Base-by-base conservation (phyloP, 2,113 vertebrate genomes). In the Tapirus terrestris region DNA sequence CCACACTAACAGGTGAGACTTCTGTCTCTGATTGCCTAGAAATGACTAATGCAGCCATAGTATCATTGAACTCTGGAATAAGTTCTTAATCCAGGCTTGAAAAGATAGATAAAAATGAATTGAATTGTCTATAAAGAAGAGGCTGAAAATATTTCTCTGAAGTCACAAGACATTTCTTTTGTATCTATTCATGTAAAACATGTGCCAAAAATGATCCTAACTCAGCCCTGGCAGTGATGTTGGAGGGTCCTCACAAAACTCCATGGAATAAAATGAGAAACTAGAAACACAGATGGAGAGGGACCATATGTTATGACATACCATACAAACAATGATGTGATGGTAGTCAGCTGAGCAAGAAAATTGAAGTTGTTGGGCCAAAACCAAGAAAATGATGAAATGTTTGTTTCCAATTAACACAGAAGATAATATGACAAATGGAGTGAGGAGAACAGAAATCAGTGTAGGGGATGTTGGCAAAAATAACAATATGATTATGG, bases 51-150 rank as follows among this genome's bases (percentile, higher is more conserved):
- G 68, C 56, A 79, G 60, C 70, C 53, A 56, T 94, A 79, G 63
- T 61, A 43, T 67, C 51, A 39, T 73, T 86, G 48, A 90, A 96
- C 90, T 92, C 97, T 98, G 98, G 76, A 5, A 95, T 81, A 76
- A 94, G 85, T 81, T 89, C 97, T 91, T 98, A 98, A 86, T 95
- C 94, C 82, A 98, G 97, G 65, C 97, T 99, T 95, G 99, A 99
- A 95, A 99, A 99, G 98, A 99, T 99, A 73, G 98, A 98, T 97
- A 99, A 99, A 97, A 99, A 98, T 93, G 99, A 99, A 96, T 97
- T 97, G 2, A 84, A 83, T 48, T 94, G 43, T 73, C 96, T 77
- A 48, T 39, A 96, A 63, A 70, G 81, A 96, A 72, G 97, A 98
- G 77, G 70, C 84, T 65, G 94, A 97, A 94, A 89, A 87, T 65